Conservation (phyloP, 2,113 vertebrate species). For the Atlantisia rogersi region DNA sequence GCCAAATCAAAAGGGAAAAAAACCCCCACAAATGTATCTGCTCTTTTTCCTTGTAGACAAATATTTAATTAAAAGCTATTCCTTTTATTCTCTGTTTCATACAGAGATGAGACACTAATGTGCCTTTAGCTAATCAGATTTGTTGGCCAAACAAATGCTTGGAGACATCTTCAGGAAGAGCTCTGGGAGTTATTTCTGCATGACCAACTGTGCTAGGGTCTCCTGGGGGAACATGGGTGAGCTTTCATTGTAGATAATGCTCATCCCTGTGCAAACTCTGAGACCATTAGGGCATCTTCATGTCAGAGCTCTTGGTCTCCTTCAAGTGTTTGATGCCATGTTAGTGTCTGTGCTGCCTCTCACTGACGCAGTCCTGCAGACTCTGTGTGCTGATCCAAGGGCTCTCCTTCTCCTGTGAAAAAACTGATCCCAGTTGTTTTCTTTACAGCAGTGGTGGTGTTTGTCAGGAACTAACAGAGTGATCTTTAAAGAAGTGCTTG, state of each 20-base stretch:
- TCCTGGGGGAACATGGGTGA: background rate
- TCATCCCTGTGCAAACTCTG: background rate
- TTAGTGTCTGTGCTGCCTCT: background rate
- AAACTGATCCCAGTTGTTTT: background rate
- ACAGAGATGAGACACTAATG: background rate
- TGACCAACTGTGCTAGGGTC: background rate
- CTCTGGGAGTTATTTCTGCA: constrained; percentile 28
- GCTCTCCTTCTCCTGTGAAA: background rate
- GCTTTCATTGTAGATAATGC: background rate
- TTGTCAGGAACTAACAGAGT: background rate
- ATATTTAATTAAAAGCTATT: constrained; percentile 17
- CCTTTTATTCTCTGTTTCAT: background rate
- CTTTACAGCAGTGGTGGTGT: background rate
- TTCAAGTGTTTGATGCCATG: background rate
- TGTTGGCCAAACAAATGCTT: constrained; percentile 8
- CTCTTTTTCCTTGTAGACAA: background rate
- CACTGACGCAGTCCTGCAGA: background rate
- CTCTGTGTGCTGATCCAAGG: background rate
- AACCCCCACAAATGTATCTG: background rate
- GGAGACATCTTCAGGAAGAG: constrained; percentile 23
- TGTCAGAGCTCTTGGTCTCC: background rate
- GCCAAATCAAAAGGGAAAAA: background rate
- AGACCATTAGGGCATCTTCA: background rate
- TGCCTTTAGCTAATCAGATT: constrained; percentile 41
- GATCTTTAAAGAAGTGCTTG: background rate